phyloP scores from a whole-genome alignment of 2,113 vertebrate species.

The Calidris pugnax region DNA sequence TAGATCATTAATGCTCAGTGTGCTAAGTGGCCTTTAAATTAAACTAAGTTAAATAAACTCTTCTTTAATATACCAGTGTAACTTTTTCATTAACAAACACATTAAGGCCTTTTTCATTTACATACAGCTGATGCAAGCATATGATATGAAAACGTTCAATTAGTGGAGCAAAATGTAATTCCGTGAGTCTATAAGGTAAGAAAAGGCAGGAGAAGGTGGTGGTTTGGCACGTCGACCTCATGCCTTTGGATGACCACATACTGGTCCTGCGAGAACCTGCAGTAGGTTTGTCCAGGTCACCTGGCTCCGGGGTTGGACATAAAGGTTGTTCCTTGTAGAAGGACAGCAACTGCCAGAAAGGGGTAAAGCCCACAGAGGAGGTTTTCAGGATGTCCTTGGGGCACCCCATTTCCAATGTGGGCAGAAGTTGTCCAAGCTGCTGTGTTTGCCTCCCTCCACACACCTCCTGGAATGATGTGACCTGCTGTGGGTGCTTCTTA shows the following conservation, averaged over 20 bases:
- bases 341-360: not conserved
- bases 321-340: not conserved
- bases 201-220: not conserved
- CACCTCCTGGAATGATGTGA: accelerated
- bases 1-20: constrained; percentile 45
- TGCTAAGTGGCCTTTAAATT: constrained; percentile 62
- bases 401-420: accelerated
- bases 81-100: constrained; percentile 65
- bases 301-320: not conserved
- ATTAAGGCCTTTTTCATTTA: constrained; percentile 54
- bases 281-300: not conserved
- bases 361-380: accelerated
- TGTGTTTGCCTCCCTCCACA: not conserved
- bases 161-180: not conserved
- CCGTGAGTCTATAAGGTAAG: not conserved
- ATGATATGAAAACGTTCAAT: not conserved
- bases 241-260: too few species aligned
- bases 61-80: constrained; percentile 40
- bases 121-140: constrained; percentile 41
- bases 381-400: not conserved
- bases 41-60: constrained; percentile 67
- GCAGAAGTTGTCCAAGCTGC: not conserved
- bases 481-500: not conserved
- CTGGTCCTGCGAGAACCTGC: accelerated
- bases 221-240: not conserved